phyloP scores from a whole-genome alignment of 37 sponge, comb jelly and placozoan species.

The Axinella damicornis region DNA sequence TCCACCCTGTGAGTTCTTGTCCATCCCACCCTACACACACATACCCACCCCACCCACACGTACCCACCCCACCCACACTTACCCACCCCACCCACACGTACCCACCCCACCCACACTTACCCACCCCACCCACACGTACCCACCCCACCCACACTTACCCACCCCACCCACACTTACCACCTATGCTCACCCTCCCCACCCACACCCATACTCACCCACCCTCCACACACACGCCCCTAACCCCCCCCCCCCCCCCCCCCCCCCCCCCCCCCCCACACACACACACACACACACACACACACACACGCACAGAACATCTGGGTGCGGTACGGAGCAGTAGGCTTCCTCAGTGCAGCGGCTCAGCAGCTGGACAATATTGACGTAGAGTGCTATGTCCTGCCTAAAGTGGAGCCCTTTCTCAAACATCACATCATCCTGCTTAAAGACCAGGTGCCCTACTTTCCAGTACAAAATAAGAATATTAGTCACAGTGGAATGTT shows the following conservation, averaged over 20 bases:
- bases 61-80: no score
- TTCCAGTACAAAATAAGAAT: no score
- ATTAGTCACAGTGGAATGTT: no score
- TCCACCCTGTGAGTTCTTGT: conserved; percentile 84
- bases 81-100: not conserved
- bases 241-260: no score
- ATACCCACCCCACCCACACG: no score
- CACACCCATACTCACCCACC: not conserved
- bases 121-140: not conserved
- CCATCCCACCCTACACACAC: no score
- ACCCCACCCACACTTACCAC: no score
- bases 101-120: not conserved
- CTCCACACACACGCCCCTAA: not conserved
- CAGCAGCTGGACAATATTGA: conserved; percentile 77
- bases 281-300: conserved; percentile 13
- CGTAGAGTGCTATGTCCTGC: conserved; percentile 80
- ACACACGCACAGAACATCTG: conserved; percentile 77
- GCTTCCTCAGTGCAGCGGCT: conserved; percentile 72
- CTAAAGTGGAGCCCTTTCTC: conserved; percentile 69
- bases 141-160: no score
- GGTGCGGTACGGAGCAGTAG: conserved; percentile 88
- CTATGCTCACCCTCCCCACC: not conserved
- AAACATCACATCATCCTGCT: conserved; percentile 65
- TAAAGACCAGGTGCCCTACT: conserved; percentile 57
- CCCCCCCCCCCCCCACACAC: no score